Base-by-base conservation (phyloP, 2,888 invertebrate species). In the Apotomis capreana region DNA sequence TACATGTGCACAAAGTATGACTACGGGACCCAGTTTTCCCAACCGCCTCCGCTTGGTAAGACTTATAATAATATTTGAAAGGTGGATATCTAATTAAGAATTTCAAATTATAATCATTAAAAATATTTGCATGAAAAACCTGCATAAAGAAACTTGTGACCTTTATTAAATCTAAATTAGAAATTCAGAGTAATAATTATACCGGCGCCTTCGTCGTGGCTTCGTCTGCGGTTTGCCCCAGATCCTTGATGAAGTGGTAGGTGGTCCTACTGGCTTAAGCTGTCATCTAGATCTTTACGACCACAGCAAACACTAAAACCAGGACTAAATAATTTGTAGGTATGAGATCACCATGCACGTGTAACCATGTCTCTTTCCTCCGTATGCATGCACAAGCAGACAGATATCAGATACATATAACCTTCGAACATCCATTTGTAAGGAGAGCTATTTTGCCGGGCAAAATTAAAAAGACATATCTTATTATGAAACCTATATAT, bases 191-290 rank as follows among this genome's bases (percentile, higher is more conserved):
- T 76, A 77, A 80, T 74, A 61, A 75, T 36, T 52, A 49, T 3
- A 76, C 75, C 79, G 81, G 79, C 81, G 79, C 79, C 81, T 81
- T 78, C 81, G 79, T 79, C 81, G 76, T 69, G 49, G 57, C 52
- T 74, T 79, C 74, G 70, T 61, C 70, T 70, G 60, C 58, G 72
- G 72, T 63, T 74, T 78, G 81, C 54, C 80, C 84, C 81, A 82
- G 80, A 82, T 84, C 74, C 70, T 79, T 76, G 80, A 79, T 72
- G 67, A 44, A 40, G 40, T 60, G 60, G 60, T 60, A 0, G 44
- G 4, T 44, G 60, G 12, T 60, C 40, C 0, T 40, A 40, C 55
- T 10, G 54, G 12, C 12, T 44, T 8, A 44, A 26, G 6, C 5
- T 59, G 12, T 49, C 49, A 6, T 26, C 12, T 37, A 58, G 51